Percentiles rank a stretch among this genome's conserved stretches.
phyloP scores from a whole-genome alignment of 2,888 invertebrate species.

The Panzeria rudis region DNA sequence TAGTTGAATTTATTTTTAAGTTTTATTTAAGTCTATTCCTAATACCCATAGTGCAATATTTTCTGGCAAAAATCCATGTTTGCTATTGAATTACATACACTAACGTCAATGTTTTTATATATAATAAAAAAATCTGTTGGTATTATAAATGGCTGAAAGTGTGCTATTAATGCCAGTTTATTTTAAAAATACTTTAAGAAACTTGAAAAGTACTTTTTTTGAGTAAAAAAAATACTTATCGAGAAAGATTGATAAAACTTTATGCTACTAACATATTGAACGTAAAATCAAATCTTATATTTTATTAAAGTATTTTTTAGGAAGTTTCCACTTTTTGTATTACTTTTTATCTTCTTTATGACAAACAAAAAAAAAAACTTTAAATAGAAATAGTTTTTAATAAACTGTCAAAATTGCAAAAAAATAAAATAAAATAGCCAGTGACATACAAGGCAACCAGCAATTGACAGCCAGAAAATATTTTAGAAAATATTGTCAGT shows the following conservation, averaged over 20 bases:
- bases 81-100: neutral
- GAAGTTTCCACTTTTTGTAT: neutral
- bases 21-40: neutral
- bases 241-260: neutral
- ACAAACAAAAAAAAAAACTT: neutral
- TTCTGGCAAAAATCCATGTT: neutral
- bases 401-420: conserved; percentile 35
- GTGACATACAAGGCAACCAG: conserved; percentile 6
- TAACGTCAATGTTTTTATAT: neutral
- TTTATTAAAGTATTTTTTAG: neutral
- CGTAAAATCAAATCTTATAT: neutral
- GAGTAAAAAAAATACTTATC: neutral
- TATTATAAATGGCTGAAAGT: neutral
- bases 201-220: neutral
- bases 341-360: neutral
- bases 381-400: conserved; percentile 19
- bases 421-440: conserved; percentile 14
- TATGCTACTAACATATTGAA: neutral
- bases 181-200: neutral
- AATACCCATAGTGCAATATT: conserved; percentile 5
- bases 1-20: neutral
- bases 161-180: neutral
- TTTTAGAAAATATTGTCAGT: conserved; percentile 15
- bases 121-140: neutral
- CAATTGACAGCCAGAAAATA: conserved; percentile 36